phyloP scores from a whole-genome alignment of 2,113 vertebrate genomes.

The Pterophyllum scalare region DNA sequence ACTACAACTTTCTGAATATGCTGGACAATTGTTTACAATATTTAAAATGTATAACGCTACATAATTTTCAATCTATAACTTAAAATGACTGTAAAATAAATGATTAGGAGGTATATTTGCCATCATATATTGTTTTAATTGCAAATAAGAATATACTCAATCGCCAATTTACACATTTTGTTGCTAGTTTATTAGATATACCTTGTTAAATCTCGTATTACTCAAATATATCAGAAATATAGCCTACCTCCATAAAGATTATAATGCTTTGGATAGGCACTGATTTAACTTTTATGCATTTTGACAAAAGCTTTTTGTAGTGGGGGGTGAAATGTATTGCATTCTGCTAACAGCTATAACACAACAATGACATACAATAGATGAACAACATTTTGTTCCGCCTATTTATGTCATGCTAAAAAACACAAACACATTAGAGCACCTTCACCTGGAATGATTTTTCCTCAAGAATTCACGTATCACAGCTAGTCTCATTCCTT shows the following conservation, averaged over 20 bases:
- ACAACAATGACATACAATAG: not conserved
- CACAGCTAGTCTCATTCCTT: slow-evolving; percentile 41
- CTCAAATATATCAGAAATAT: not conserved
- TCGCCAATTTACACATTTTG: not conserved
- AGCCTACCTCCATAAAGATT: not conserved
- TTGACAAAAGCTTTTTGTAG: not conserved
- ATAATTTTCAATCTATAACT: not conserved
- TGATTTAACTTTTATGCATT: not conserved
- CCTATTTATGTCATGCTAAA: not conserved
- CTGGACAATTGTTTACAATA: not conserved
- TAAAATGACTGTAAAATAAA: not conserved
- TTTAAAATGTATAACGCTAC: not conserved
- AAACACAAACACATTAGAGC: not conserved
- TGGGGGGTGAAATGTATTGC: not conserved
- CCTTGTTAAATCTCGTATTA: too few species aligned
- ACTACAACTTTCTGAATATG: not conserved
- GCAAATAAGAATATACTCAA: not conserved
- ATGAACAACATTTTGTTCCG: not conserved
- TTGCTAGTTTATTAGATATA: not conserved
- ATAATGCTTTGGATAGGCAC: not conserved
- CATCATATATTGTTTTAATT: not conserved
- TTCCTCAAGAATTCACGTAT: not conserved
- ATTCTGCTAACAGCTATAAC: not conserved
- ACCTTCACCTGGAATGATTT: not conserved
- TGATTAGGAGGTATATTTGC: not conserved